phyloP scores from a whole-genome alignment of 2,113 vertebrate genomes.

The Leuciscus idus region DNA sequence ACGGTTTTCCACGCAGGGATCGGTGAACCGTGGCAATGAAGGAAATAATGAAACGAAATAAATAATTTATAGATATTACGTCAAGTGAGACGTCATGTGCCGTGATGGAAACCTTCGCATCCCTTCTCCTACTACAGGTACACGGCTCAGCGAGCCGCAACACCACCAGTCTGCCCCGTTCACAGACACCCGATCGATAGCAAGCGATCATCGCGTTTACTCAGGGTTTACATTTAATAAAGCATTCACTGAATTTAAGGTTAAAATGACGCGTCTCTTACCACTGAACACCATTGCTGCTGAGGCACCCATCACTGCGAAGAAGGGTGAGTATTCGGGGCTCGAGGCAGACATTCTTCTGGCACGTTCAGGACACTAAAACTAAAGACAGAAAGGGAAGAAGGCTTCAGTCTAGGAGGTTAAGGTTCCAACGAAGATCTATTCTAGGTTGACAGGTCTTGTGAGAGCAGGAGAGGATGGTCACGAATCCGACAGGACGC shows the following conservation, averaged over 20 bases:
- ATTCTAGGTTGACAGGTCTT: constrained; percentile 22
- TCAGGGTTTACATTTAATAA: background rate
- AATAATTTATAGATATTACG: constrained; percentile 53
- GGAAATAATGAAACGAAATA: constrained; percentile 48
- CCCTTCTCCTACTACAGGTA: constrained; percentile 44
- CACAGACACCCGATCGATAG: background rate
- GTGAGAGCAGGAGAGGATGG: background rate
- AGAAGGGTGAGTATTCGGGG: constrained; percentile 93
- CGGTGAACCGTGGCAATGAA: background rate
- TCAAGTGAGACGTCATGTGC: constrained; percentile 55
- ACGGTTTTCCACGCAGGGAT: background rate
- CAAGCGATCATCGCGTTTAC: background rate
- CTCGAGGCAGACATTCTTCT: constrained; percentile 72
- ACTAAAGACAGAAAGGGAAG: constrained; percentile 51
- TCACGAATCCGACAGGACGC: constrained; percentile 40
- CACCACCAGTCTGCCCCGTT: too few relatives aligned
- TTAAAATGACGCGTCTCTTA: constrained; percentile 66
- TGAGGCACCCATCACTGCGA: constrained; percentile 94
- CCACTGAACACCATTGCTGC: constrained; percentile 96
- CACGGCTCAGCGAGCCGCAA: background rate
- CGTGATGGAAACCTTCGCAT: constrained; percentile 56
- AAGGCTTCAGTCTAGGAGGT: background rate
- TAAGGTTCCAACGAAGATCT: background rate
- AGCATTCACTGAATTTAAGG: background rate
- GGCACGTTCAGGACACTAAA: constrained; percentile 53